Evolutionary conservation across 2,888 invertebrate genomes (phyloP).

Genomic region (Tetrapedia diversipes): DNA sequence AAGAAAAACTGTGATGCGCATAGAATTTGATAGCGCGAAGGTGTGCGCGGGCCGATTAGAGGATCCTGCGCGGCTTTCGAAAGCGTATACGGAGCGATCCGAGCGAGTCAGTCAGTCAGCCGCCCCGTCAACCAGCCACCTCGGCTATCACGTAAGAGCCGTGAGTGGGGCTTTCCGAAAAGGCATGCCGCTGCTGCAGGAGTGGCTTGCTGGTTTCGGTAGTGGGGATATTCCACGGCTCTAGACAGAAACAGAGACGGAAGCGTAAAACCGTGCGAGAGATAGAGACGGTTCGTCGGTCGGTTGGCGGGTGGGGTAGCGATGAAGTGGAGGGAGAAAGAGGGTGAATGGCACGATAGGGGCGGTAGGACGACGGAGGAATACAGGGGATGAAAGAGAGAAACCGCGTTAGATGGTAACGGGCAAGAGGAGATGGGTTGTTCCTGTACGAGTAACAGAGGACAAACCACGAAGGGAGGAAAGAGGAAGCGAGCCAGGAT

Average conservation of each 20-base stretch:
- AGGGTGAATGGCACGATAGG: not conserved
- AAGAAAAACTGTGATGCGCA: slow-evolving; percentile 7
- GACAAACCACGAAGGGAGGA: slow-evolving; percentile 9
- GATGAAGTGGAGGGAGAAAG: too few species aligned
- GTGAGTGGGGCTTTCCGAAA: slow-evolving; percentile 67
- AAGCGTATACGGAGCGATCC: slow-evolving; percentile 44
- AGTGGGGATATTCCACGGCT: slow-evolving; percentile 49
- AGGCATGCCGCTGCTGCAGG: slow-evolving; percentile 64
- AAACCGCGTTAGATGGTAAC: slow-evolving; percentile 9
- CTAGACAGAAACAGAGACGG: slow-evolving; percentile 42
- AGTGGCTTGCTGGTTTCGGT: slow-evolving; percentile 60
- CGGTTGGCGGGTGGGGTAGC: not conserved
- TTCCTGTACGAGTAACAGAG: slow-evolving; percentile 21
- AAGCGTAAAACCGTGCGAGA: slow-evolving; percentile 9
- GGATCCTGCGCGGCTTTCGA: slow-evolving; percentile 62
- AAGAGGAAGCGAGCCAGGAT: not conserved
- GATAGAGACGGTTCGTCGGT: slow-evolving; percentile 12
- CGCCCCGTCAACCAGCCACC: slow-evolving; percentile 58
- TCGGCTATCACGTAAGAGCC: slow-evolving; percentile 60
- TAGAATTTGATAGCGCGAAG: slow-evolving; percentile 37
- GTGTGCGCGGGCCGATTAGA: slow-evolving; percentile 68
- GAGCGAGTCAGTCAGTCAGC: slow-evolving; percentile 63
- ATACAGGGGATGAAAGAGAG: slow-evolving; percentile 2
- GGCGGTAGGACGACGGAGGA: not conserved
- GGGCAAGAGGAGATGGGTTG: slow-evolving; percentile 13